Conservation (phyloP, 30 jellyfish, hydroid and myxozoan genomes). For the Rhopilema esculentum region DNA sequence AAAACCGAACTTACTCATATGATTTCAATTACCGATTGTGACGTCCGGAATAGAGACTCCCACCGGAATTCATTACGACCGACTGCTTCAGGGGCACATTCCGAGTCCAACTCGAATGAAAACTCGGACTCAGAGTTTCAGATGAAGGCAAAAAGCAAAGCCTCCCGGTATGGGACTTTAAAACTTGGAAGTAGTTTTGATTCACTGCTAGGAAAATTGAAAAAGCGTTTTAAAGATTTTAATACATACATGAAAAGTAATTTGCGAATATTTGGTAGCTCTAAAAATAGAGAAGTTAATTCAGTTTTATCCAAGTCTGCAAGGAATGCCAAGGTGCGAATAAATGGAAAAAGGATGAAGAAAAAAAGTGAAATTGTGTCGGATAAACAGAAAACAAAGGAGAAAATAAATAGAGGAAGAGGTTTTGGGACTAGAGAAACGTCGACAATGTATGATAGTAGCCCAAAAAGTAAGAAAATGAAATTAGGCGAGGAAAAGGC, state of each 20-base stretch:
- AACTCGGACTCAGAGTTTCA: background rate
- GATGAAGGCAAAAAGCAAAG: background rate
- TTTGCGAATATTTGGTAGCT: conserved; percentile 30
- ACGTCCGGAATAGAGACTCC: conserved; percentile 72
- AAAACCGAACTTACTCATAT: conserved; percentile 82
- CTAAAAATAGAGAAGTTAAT: background rate
- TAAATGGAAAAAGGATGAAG: background rate
- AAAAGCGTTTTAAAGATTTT: conserved; percentile 21
- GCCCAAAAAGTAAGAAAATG: background rate
- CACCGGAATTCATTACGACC: conserved; percentile 63
- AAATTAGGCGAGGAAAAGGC: background rate
- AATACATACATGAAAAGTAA: conserved; percentile 24
- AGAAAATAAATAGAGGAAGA: background rate
- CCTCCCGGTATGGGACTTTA: background rate
- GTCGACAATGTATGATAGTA: background rate
- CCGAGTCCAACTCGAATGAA: background rate
- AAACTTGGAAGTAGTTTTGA: conserved; percentile 8
- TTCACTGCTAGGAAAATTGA: conserved; percentile 19
- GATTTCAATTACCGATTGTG: conserved; percentile 64
- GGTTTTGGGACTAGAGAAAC: background rate
- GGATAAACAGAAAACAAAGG: background rate
- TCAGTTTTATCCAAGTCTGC: background rate
- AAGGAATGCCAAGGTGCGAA: background rate
- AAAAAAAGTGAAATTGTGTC: background rate
- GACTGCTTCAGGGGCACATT: background rate